These are phyloP conservation scores for Agrypnus murinus DNA, from an alignment of 2,888 invertebrate genomes.

Conservation along the genomic window DNA sequence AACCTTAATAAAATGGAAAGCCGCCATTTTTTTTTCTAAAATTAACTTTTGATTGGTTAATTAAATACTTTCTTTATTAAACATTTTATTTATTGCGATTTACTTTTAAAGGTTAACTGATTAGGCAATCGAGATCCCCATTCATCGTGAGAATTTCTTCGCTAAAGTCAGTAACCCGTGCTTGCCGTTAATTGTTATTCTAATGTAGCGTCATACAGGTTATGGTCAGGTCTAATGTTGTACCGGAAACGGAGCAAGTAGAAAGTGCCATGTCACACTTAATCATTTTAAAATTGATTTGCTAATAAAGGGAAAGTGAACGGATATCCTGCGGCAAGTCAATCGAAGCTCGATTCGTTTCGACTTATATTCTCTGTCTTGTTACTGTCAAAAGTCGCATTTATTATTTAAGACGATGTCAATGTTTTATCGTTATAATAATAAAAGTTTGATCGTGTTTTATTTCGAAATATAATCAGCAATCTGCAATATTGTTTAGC, in stretches of 20 bases:
- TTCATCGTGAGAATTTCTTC: conserved; percentile 22
- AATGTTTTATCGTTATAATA: too few species aligned
- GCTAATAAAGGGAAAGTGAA: conserved; percentile 68
- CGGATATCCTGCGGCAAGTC: conserved; percentile 65
- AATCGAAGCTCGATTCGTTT: conserved; percentile 30
- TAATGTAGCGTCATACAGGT: conserved; percentile 28
- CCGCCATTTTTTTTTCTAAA: not conserved
- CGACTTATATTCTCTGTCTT: conserved; percentile 13
- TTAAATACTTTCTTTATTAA: too few species aligned
- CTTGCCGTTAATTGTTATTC: conserved; percentile 37
- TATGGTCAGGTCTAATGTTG: conserved; percentile 39
- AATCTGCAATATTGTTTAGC: too few species aligned
- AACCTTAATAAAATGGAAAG: not conserved
- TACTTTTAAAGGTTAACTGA: not conserved
- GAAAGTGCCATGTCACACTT: conserved; percentile 42
- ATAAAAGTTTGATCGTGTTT: too few species aligned
- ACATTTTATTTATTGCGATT: too few species aligned
- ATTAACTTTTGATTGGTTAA: too few species aligned
- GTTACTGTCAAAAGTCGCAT: conserved; percentile 10
- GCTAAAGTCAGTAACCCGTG: conserved; percentile 35
- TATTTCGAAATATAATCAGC: too few species aligned
- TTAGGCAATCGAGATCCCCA: conserved; percentile 1
- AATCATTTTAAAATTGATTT: conserved; percentile 61
- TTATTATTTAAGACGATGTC: too few species aligned
- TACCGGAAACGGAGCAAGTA: conserved; percentile 40